These are phyloP conservation scores for Mellivora capensis DNA, from an alignment of 2,113 vertebrate genomes.

Conservation along the genomic window DNA sequence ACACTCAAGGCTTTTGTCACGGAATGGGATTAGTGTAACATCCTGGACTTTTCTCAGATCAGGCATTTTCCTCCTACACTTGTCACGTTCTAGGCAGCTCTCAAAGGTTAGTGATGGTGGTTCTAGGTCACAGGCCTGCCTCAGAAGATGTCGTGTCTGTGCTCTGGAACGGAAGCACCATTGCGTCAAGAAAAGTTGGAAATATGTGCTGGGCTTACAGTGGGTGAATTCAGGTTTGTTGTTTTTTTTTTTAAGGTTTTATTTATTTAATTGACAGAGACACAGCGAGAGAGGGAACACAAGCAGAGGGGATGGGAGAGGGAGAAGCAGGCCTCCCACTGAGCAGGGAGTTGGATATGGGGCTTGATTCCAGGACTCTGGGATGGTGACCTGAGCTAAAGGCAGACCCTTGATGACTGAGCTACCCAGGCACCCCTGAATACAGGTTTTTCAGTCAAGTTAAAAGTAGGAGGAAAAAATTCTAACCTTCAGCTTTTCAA, in stretches of 20 bases:
- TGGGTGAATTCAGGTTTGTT: neutral
- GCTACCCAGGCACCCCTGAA: neutral
- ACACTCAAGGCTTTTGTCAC: neutral
- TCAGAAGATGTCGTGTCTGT: neutral
- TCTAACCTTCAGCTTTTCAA: neutral
- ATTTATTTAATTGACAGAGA: too few species aligned
- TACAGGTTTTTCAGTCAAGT: neutral
- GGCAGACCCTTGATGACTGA: too few species aligned
- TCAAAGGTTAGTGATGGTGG: accelerated
- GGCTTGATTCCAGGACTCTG: too few species aligned
- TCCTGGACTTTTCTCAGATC: neutral
- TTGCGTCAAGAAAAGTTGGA: neutral
- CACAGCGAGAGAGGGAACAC: too few species aligned
- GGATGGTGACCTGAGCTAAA: too few species aligned
- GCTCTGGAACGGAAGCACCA: neutral
- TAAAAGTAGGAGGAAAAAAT: neutral
- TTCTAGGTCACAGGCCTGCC: neutral
- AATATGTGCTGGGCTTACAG: neutral
- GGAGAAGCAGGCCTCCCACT: too few species aligned
- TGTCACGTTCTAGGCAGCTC: neutral
- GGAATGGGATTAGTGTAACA: neutral
- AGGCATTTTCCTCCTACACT: neutral
- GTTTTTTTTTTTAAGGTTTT: too few species aligned
- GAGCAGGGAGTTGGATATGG: too few species aligned
- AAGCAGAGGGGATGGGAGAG: too few species aligned